Evolutionary conservation across 2,797 vertebrate genomes (phyloP), one percentile per base, ranked within the genome.

Genomic region (Brachyrhaphis roseni): DNA sequence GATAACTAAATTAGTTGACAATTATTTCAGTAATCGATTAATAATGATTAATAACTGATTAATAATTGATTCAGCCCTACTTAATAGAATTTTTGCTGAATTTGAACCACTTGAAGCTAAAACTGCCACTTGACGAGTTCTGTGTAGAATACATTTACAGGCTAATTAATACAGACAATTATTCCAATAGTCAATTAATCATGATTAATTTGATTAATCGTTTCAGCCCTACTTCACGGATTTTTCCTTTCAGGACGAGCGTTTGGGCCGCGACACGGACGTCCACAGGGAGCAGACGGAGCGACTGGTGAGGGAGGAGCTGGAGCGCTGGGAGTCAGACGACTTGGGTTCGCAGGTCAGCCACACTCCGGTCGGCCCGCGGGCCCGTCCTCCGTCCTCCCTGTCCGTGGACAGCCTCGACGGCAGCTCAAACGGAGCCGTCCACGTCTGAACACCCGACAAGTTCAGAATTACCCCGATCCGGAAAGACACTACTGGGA

Each of bases 241-340:
- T 0, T 26, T 53, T 53, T 53, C 8, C 47, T 43, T 51, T 78
- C 78, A 99, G 98, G 98, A 99, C 49, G 98, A 98, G 88, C 95
- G 97, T 13, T 86, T 96, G 90, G 97, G 97, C 13, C 95, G 96
- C 31, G 97, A 98, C 88, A 95, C 90, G 0, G 98, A 99, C 3
- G 86, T 93, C 31, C 97, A 98, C 93, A 90, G 96, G 82, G 98
- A 99, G 13, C 98, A 98, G 83, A 98, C 97, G 97, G 98, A 99
- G 87, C 92, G 96, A 62, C 95, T 99, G 1, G 97, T 99, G 59
- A 95, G 97, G 41, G 98, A 99, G 88, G 98, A 99, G 74, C 81
- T 99, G 89, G 97, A 99, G 80, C 96, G 96, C 71, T 99, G 98
- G 97, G 98, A 99, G 79, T 98, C 97, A 0, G 98, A 99, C 0